These are phyloP conservation scores for Amphiura filiformis DNA, from an alignment of 35 echinoderm and acorn worm species.

Conservation along the genomic window DNA sequence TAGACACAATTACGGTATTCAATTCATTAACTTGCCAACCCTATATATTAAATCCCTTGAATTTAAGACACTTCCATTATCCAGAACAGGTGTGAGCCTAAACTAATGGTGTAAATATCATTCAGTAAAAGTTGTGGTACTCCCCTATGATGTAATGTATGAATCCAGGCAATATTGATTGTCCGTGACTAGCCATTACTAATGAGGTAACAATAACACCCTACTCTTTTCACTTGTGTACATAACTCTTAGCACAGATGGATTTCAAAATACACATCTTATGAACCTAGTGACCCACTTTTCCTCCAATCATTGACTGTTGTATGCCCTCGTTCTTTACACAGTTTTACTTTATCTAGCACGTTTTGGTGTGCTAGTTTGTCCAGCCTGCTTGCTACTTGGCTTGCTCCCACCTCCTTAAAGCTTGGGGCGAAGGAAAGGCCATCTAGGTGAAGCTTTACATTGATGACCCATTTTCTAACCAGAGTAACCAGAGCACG, in stretches of 20 bases:
- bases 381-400: not conserved
- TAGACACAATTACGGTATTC: not conserved
- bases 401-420: not conserved
- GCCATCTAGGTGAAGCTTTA: not conserved
- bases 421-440: not conserved
- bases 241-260: slow-evolving; percentile 1
- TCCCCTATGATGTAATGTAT: not conserved
- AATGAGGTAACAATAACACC: not conserved
- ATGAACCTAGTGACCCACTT: slow-evolving; percentile 6
- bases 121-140: not conserved
- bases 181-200: slow-evolving; percentile 13
- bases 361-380: not conserved
- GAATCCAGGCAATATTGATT: not conserved
- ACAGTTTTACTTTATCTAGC: not conserved
- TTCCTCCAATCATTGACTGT: slow-evolving; percentile 8
- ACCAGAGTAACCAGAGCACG: not conserved
- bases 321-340: not conserved
- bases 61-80: not conserved
- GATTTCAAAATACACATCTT: slow-evolving; percentile 11
- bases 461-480: not conserved
- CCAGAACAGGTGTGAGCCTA: not conserved
- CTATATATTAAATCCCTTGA: too few relatives aligned
- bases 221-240: slow-evolving; percentile 11
- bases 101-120: not conserved
- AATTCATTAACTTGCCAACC: not conserved